phyloP scores from a whole-genome alignment of 2,888 invertebrate genomes.

The Pilophorus perplexus region DNA sequence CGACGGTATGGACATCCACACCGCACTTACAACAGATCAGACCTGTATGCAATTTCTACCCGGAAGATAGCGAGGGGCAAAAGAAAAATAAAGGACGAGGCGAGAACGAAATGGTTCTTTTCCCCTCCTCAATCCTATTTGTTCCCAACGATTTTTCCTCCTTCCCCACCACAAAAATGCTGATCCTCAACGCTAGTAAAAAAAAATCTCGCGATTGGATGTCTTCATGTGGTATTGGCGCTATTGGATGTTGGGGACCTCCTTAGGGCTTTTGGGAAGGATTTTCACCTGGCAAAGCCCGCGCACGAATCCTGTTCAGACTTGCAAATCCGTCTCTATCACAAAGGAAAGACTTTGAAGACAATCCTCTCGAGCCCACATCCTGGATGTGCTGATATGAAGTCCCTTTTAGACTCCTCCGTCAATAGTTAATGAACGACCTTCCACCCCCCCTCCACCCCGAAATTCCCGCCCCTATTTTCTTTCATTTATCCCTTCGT shows the following conservation, averaged over 20 bases:
- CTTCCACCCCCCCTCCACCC: neutral
- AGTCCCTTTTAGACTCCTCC: slow-evolving; percentile 13
- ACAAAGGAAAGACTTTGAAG: slow-evolving; percentile 24
- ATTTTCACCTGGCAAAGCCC: slow-evolving; percentile 17
- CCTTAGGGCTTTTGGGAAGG: neutral
- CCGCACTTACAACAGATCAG: slow-evolving; percentile 22
- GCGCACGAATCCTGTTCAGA: slow-evolving; percentile 12
- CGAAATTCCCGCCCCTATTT: neutral
- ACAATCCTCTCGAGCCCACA: slow-evolving; percentile 14
- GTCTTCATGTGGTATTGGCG: slow-evolving; percentile 6
- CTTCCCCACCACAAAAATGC: too few relatives aligned
- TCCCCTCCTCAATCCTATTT: slow-evolving; percentile 25
- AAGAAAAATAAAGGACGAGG: neutral
- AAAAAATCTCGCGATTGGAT: slow-evolving; percentile 13
- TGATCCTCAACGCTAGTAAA: slow-evolving; percentile 9
- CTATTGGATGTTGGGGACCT: neutral
- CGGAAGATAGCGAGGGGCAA: neutral
- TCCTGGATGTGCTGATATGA: slow-evolving; percentile 8
- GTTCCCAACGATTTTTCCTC: slow-evolving; percentile 23
- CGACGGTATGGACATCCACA: slow-evolving; percentile 32
- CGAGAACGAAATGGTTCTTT: slow-evolving; percentile 6
- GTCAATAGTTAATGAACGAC: slow-evolving; percentile 20
- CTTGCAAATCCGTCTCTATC: slow-evolving; percentile 19
- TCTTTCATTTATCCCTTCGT: slow-evolving; percentile 4
- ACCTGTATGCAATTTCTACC: slow-evolving; percentile 29